Base-by-base conservation (phyloP, 1,140 invertebrate species). In the Lerema accius region DNA sequence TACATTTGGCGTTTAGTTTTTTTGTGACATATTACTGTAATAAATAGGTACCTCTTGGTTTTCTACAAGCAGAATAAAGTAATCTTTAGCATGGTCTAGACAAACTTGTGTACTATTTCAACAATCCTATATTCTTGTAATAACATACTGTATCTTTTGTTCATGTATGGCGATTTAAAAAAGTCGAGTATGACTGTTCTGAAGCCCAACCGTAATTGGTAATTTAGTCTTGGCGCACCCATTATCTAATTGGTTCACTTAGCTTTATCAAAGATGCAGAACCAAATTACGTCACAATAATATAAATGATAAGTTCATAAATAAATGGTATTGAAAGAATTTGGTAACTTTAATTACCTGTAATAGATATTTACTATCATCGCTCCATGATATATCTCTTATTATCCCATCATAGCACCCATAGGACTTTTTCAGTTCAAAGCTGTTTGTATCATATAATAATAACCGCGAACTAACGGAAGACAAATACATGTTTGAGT, bases 331-430 rank as follows among this genome's bases (percentile, higher is more conserved):
- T 23, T n/a, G n/a, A n/a, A n/a, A n/a, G n/a, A n/a, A n/a, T n/a
- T n/a, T n/a, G 19, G 17, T 35, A 11, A 9, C 13, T 43, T 14
- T 4, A 55, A 37, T 59, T 86, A 91, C 90, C 82, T 89, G 87
- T 65, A 90, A 78, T 43, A 91, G 66, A 55, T 91, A 91, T 85
- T 91, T 91, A 61, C 87, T 89, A 70, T 91, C 89, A 63, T 89
- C 85, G 58, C 90, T 91, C 90, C 89, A 91, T 11, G 84, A 82
- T 40, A 91, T 73, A 78, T 91, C 83, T 65, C 87, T 78, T 46
- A 91, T 56, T 61, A 84, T 42, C 15, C 80, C 83, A 60, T 91
- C 83, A 51, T 84, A 84, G 69, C 78, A 83, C 14, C 80, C 84
- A 59, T 89, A 85, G 40, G 74, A 80, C 63, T 88, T 87, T 75